Evolutionary conservation across 30 jellyfish, hydroid and myxozoan genomes (phyloP).

Genomic region (Chironex yamaguchii): DNA sequence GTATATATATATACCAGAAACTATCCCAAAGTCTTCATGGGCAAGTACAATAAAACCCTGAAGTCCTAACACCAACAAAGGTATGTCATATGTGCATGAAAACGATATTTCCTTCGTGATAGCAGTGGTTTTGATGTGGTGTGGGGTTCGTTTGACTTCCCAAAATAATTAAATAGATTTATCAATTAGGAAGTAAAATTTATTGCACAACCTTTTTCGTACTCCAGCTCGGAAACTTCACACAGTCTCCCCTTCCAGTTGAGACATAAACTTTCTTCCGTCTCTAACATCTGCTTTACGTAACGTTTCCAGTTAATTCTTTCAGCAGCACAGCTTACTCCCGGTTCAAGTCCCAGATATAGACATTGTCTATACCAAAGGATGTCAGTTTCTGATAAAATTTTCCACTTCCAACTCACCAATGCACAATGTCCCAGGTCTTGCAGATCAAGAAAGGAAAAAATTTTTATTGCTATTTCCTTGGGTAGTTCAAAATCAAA

Average conservation of each 20-base stretch:
- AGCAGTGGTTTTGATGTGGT: too few species aligned
- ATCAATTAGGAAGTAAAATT: not conserved
- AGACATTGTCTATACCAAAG: slow-evolving; percentile 70
- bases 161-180: not conserved
- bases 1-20: too few species aligned
- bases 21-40: too few species aligned
- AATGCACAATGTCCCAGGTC: slow-evolving; percentile 76
- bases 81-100: too few species aligned
- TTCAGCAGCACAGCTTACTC: slow-evolving; percentile 33
- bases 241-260: slow-evolving; percentile 87
- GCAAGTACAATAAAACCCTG: too few species aligned
- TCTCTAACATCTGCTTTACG: slow-evolving; percentile 26
- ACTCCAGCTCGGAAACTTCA: slow-evolving; percentile 68
- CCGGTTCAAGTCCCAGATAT: slow-evolving; percentile 15
- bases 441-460: slow-evolving; percentile 36
- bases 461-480: slow-evolving; percentile 76
- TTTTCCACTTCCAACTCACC: slow-evolving; percentile 76
- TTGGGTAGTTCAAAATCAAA: slow-evolving; percentile 90
- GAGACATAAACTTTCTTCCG: slow-evolving; percentile 15
- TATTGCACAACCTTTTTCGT: slow-evolving; percentile 71
- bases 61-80: too few species aligned
- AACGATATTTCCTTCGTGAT: too few species aligned
- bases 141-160: too few species aligned
- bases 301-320: slow-evolving; percentile 68
- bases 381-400: slow-evolving; percentile 82